A percentile compares a stretch with the other conserved stretches of the same genome.
Evolutionary conservation across 2,113 vertebrate species (phyloP).

Genomic region (Pachypanchax playfairii): DNA sequence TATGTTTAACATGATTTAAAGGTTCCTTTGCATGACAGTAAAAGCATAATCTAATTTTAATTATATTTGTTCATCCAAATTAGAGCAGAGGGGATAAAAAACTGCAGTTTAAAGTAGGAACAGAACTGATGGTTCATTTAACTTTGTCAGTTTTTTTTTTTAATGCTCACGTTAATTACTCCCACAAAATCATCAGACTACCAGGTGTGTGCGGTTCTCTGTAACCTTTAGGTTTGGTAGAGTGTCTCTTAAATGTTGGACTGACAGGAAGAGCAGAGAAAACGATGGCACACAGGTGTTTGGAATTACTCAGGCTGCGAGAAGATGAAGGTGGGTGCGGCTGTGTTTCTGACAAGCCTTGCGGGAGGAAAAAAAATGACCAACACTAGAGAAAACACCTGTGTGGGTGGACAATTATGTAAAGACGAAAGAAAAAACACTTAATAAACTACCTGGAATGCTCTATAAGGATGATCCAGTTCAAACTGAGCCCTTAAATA

Average conservation of each 20-base stretch:
- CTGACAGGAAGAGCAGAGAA: neutral
- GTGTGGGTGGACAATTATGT: neutral
- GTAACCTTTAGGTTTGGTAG: neutral
- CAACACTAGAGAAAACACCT: neutral
- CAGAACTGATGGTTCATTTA: too few species aligned
- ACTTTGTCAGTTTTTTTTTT: neutral
- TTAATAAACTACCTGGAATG: neutral
- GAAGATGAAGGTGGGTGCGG: neutral
- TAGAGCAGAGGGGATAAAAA: too few species aligned
- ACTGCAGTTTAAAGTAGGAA: too few species aligned
- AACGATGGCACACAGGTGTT: neutral
- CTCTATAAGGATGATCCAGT: neutral
- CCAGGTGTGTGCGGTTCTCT: neutral
- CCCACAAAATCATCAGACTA: neutral
- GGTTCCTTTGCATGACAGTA: neutral
- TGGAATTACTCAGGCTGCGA: neutral
- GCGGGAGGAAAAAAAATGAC: neutral
- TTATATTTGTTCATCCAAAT: too few species aligned
- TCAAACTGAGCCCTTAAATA: too few species aligned
- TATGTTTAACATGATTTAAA: neutral
- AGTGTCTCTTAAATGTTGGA: neutral
- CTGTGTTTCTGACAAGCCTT: neutral
- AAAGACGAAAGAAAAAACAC: too few species aligned
- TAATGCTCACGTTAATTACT: too few species aligned
- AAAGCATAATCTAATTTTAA: too few species aligned